Base-by-base conservation (phyloP, 1,140 invertebrate genomes). In the Drosophila malerkotliana region DNA sequence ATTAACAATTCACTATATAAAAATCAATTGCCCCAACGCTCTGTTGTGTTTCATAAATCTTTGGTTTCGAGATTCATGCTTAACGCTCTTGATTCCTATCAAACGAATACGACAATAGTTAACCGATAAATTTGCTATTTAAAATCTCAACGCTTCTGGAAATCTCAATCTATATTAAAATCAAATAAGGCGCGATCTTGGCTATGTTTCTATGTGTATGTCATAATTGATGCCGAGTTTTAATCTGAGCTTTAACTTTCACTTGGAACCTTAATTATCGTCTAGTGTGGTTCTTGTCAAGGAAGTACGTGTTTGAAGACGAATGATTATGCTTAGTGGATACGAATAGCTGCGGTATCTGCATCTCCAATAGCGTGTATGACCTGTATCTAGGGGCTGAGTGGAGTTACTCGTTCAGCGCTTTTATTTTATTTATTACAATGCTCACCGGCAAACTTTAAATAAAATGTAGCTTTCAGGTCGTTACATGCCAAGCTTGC, bases 1-100 rank as follows among this genome's bases (percentile, higher is more conserved):
- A 88, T 88, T 74, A 88, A 88, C 83, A 88, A 88, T 88, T 88
- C 52, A 74, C 84, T 88, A 88, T 88, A 78, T 87, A 87, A 87
- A 88, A 88, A 89, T 74, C 74, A 79, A 89, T 83, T 77, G 62
- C 67, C 34, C 85, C 77, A 77, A 85, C 80, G 4, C 39, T 84
- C 55, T 55, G 41, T 45, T 71, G 14, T 44, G 60, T 62, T 76
- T 79, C 71, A 64, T 66, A 77, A 77, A 76, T 88, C 76, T 88
- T 88, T 89, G 79, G 83, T 87, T 87, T 82, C 61, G 66, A 61
- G 73, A 68, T 62, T 77, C 62, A 68, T 77, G 58, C 83, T 63
- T 71, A 87, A 72, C 52, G 55, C 61, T 73, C 37, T 62, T 9
- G 24, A 44, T 66, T 58, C 48, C 61, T 63, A 79, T 88, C 72